Evolutionary conservation across 2,113 vertebrate species (phyloP).

Genomic region (Carettochelys insculpta): DNA sequence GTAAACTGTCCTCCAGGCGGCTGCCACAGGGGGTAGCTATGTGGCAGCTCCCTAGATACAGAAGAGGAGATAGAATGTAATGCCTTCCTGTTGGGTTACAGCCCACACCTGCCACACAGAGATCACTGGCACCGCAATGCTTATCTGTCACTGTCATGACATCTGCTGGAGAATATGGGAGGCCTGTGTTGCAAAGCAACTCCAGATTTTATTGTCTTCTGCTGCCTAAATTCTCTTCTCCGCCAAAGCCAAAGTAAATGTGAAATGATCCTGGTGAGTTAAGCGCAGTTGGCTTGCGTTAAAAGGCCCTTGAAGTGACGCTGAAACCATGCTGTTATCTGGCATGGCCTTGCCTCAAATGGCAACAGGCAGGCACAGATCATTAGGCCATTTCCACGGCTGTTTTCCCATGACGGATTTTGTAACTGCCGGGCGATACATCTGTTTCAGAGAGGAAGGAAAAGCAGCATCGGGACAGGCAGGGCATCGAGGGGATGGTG

Average conservation of each 20-base stretch:
- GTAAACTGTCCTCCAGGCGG: background rate
- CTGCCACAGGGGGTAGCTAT: accelerated
- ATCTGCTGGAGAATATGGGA: background rate
- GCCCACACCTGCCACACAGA: background rate
- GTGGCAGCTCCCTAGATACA: slow-evolving; percentile 40
- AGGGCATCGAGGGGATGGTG: background rate
- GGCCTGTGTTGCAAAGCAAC: accelerated
- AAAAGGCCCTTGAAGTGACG: background rate
- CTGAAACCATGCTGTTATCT: slow-evolving; percentile 4
- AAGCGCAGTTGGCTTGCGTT: background rate
- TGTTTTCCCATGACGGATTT: background rate
- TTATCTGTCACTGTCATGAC: background rate
- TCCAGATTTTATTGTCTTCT: background rate
- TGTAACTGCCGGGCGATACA: background rate
- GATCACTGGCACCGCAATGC: background rate
- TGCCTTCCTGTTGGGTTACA: background rate
- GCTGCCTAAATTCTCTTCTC: background rate
- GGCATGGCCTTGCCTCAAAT: accelerated
- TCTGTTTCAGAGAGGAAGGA: background rate
- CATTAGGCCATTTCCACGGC: background rate
- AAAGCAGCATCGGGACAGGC: background rate
- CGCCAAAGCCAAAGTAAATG: background rate
- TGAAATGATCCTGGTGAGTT: accelerated
- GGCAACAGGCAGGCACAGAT: background rate
- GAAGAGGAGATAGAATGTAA: slow-evolving; percentile 28